Evolutionary conservation across 2,113 vertebrate genomes (phyloP).

Genomic region (Tetraodon nigroviridis): DNA sequence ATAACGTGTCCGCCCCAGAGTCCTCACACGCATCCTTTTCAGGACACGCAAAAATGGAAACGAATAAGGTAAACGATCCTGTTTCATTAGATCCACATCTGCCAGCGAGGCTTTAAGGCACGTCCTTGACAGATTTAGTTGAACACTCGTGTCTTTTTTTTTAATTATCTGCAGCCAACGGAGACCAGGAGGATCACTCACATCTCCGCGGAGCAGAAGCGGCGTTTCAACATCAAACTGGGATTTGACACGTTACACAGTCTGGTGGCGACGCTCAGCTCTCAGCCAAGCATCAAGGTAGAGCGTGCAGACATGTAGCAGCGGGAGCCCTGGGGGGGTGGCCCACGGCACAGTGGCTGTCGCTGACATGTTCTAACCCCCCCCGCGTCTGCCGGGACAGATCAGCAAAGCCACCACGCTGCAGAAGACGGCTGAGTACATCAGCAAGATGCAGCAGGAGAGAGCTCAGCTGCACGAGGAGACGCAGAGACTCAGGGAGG

Average conservation of each 20-base stretch:
- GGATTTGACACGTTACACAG: slow-evolving; percentile 92
- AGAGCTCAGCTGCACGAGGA: slow-evolving; percentile 86
- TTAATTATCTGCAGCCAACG: slow-evolving; percentile 64
- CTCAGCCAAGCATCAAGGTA: slow-evolving; percentile 92
- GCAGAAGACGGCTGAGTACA: slow-evolving; percentile 94
- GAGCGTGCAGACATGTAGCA: not conserved
- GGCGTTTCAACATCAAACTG: slow-evolving; percentile 97
- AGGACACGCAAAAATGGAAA: slow-evolving; percentile 72
- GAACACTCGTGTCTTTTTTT: not conserved
- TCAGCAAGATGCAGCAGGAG: slow-evolving; percentile 94
- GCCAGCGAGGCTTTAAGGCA: not conserved
- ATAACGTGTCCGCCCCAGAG: slow-evolving; percentile 60
- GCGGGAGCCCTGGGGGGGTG: not conserved
- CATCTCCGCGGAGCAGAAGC: slow-evolving; percentile 96
- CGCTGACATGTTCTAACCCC: not conserved
- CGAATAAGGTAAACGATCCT: slow-evolving; percentile 76
- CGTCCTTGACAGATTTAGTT: not conserved
- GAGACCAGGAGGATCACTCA: slow-evolving; percentile 90
- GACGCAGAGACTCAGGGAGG: slow-evolving; percentile 82
- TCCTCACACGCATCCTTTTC: slow-evolving; percentile 56
- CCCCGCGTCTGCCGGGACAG: slow-evolving; percentile 60
- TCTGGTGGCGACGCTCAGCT: slow-evolving; percentile 86
- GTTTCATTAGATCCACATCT: not conserved
- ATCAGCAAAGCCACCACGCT: slow-evolving; percentile 94
- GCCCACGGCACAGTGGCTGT: too few species aligned